Evolutionary conservation across 2,113 vertebrate genomes (phyloP), one percentile per base, ranked within the genome.

Genomic region (Pelecanoides urinatrix): DNA sequence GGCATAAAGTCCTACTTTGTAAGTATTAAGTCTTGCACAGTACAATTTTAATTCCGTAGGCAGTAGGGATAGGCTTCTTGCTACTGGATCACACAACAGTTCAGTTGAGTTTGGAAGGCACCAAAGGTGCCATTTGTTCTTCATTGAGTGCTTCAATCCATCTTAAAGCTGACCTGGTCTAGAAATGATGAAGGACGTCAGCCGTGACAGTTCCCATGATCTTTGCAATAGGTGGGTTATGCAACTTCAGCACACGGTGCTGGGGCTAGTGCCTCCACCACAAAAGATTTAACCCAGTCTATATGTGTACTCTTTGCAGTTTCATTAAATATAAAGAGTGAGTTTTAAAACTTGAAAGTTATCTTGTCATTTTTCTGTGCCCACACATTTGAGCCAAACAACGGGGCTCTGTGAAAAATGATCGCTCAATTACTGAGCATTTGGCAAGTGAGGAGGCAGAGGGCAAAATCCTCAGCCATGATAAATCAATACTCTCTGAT

Each of bases 261-360:
- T 61, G 45, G 14, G 93, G 5, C 11, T 36, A 49, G 17, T 45
- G 18, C 11, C 19, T 29, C 19, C 29, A 49, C 16, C 30, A 29
- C 2, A 1, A 65, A 71, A 82, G 27, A 34, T 62, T 75, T 78
- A n/a, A 68, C 9, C 65, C 47, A 55, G 9, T 13, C 56, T 75
- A 1, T 50, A 16, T 1, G 0, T 10, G 10, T 1, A 1, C 2
- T 61, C 6, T 38, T 67, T 61, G 25, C 0, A 1, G 9, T 88
- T 82, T 88, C 66, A 59, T 56, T 63, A 59, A 87, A 56, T 22
- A 36, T 22, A 71, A n/a, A n/a, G 26, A 8, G 2, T 14, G 7
- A 34, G 30, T 19, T 88, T 93, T 61, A 52, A 79, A 93, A 78
- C 53, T 56, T 56, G 18, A 59, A 86, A 90, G 5, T 62, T 72